These are phyloP conservation scores for Leptopilina myrica DNA, from an alignment of 2,888 invertebrate species.

Conservation along the genomic window DNA sequence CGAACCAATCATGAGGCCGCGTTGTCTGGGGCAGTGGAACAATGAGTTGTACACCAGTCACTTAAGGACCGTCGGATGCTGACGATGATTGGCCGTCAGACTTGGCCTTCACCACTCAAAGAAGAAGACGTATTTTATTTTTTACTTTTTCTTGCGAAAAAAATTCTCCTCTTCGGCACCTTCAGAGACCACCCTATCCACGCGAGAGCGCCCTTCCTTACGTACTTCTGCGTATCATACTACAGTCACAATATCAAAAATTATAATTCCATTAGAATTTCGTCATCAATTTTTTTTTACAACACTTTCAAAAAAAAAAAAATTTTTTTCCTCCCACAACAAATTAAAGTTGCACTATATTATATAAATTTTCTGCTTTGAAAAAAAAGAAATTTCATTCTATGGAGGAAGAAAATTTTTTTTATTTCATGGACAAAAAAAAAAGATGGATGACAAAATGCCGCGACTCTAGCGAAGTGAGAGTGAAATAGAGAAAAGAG, in stretches of 20 bases:
- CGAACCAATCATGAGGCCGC: conserved; percentile 93
- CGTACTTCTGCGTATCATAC: conserved; percentile 35
- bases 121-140: background rate
- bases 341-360: no score
- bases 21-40: conserved; percentile 74
- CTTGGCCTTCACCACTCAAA: conserved; percentile 37
- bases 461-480: conserved; percentile 24
- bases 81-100: conserved; percentile 59
- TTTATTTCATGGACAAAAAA: no score
- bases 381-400: no score
- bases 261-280: conserved; percentile 3
- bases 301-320: background rate
- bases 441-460: conserved; percentile 35
- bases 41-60: conserved; percentile 69
- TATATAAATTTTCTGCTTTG: no score
- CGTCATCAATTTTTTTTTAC: background rate
- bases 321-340: no score
- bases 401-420: no score
- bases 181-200: conserved; percentile 35
- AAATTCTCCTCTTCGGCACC: background rate
- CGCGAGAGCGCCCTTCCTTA: conserved; percentile 18
- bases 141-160: no score
- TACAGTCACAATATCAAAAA: conserved; percentile 11
- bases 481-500: conserved; percentile 16
- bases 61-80: conserved; percentile 62